A percentile compares a stretch with the other conserved stretches of the same genome.
phyloP scores from a whole-genome alignment of 2,797 vertebrate genomes.

The Channallabes apus region DNA sequence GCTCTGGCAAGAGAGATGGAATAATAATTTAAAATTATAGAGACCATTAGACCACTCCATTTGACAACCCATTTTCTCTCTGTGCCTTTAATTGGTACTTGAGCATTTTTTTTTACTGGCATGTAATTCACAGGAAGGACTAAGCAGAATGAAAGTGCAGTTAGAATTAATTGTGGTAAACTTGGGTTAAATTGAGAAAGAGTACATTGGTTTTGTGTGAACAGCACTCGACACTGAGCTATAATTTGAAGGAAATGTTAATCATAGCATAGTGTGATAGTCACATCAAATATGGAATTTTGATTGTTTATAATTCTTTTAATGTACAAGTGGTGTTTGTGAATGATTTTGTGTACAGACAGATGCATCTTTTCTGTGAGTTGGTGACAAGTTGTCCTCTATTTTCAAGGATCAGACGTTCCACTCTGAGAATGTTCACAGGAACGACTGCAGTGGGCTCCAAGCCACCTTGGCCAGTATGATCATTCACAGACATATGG shows the following conservation, averaged over 20 bases:
- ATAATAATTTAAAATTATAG: conserved; percentile 5
- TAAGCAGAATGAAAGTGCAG: not conserved
- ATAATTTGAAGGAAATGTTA: not conserved
- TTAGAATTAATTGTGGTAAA: not conserved
- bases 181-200: not conserved
- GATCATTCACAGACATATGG: too few species aligned
- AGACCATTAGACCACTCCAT: not conserved
- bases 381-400: too few species aligned
- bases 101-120: conserved; percentile 1
- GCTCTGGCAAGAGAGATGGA: not conserved
- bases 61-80: not conserved
- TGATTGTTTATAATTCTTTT: too few species aligned
- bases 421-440: too few species aligned
- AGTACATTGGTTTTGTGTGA: not conserved
- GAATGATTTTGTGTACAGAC: too few species aligned
- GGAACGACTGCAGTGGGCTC: too few species aligned
- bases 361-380: too few species aligned
- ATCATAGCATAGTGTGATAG: not conserved
- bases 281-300: not conserved
- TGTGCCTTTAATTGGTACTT: conserved; percentile 3
- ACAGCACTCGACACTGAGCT: not conserved
- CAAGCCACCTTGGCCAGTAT: too few species aligned
- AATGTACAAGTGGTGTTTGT: too few species aligned
- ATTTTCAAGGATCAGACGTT: too few species aligned
- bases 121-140: not conserved